Base-by-base conservation (phyloP, 2,888 invertebrate species). In the Poecilobothrus nobilitatus region DNA sequence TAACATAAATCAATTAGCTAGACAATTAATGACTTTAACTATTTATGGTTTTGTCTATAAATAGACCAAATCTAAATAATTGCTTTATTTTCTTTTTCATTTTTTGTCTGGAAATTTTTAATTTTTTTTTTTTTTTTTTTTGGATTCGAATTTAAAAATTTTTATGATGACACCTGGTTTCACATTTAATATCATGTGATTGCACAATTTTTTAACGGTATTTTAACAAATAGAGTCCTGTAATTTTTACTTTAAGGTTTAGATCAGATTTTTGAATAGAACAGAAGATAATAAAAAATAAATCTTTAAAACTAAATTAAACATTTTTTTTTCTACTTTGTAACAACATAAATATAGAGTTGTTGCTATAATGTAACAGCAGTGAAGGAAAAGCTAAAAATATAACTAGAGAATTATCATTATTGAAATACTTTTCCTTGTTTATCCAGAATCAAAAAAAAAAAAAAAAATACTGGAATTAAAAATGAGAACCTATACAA, bases 141-240 rank as follows among this genome's bases (percentile, higher is more conserved):
- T 37, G 9, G 9, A 37, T 37, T 37, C 27, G 27, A 37, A 2
- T 37, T 10, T 37, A 5, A 18, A 44, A 12, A 53, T 53, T 53
- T 53, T 18, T n/a, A 53, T 53, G 53, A 53, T 53, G 18, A 53
- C 53, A 53, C 53, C 53, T 53, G 53, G 53, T 53, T 53, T 53
- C 15, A 18, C n/a, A 53, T 12, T 53, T 53, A 18, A 18, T 53
- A 15, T 53, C 15, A 41, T 53, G 15, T 53, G 6, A 53, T 53
- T 18, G 15, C 15, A 9, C 9, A 41, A 53, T 53, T 12, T 53
- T 53, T 18, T 53, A 53, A 53, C 53, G 53, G 53, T 53, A 53
- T 18, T 53, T 18, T 53, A 12, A 12, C 53, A 18, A 18, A 53
- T 53, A 53, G 15, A 15, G 7, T 12, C 53, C 15, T 53, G 3